Evolutionary conservation across 2,113 vertebrate species (phyloP), one percentile per base, ranked within the genome.

Genomic region (Cryptomyrus ogoouensis): DNA sequence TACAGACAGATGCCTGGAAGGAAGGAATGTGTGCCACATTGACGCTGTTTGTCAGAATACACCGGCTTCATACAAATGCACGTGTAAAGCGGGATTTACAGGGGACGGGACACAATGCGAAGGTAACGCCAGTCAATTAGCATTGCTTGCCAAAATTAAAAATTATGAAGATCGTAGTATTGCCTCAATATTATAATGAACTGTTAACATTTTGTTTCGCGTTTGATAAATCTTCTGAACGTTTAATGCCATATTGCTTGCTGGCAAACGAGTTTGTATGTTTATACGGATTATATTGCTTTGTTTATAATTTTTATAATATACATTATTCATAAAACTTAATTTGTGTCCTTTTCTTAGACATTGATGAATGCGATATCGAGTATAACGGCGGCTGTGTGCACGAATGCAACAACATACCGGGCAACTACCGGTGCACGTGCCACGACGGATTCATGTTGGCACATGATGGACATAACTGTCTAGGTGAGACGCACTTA

Each of bases 371-470:
- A 95, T 99, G 98, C 91, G 98, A 97, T 93, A 94, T 96, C 0
- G 97, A 98, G 70, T 96, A 97, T 94, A 98, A 98, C 47, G 98
- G 98, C 83, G 98, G 98, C 94, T 99, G 98, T 83, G 98, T 99
- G 90, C 98, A 99, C 0, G 98, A 99, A 93, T 99, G 98, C 94
- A 96, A 97, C 95, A 99, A 99, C 93, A 98, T 99, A 91, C 98
- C 97, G 17, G 98, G 98, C 58, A 99, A 99, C 95, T 99, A 99
- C 91, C 97, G 97, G 93, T 99, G 98, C 92, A 97, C 97, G 93
- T 99, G 98, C 94, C 97, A 98, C 1, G 98, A 99, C 90, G 98
- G 98, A 74, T 99, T 99, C 94, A 96, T 96, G 96, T 94, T 99
- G 96, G 98, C 97, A 85, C 97, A 98, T 0, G 98, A 99, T 44